Evolutionary conservation across 2,888 invertebrate species (phyloP).

Genomic region (Orthosia gothica): DNA sequence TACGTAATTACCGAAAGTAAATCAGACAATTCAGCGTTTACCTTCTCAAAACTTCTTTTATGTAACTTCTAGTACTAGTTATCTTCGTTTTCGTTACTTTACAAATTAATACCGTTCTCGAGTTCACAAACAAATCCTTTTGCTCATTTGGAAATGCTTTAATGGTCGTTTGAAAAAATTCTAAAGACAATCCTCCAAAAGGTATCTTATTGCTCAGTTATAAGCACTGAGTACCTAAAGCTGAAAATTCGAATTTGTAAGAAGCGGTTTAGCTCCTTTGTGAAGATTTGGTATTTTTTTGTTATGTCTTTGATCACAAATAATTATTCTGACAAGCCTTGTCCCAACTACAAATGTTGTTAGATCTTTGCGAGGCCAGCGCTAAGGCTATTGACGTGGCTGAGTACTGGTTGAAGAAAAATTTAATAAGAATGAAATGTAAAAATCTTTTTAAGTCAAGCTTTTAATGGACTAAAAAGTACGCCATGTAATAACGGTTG

Average conservation of each 20-base stretch:
- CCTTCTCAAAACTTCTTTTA: slow-evolving; percentile 21
- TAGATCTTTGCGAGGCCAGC: too few relatives aligned
- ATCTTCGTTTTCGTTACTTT: slow-evolving; percentile 2
- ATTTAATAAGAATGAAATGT: too few relatives aligned
- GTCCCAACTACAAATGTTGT: not conserved
- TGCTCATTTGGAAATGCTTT: slow-evolving; percentile 34
- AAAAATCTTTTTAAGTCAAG: too few relatives aligned
- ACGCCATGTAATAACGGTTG: too few relatives aligned
- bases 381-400: too few relatives aligned
- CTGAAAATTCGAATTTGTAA: slow-evolving; percentile 15
- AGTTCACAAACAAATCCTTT: slow-evolving; percentile 44
- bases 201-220: slow-evolving; percentile 21
- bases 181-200: slow-evolving; percentile 37
- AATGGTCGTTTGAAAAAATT: slow-evolving; percentile 32
- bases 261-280: not conserved
- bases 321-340: not conserved
- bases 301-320: not conserved
- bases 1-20: slow-evolving; percentile 15
- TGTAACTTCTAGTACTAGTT: slow-evolving; percentile 6
- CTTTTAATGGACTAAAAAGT: too few relatives aligned
- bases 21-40: slow-evolving; percentile 15
- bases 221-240: not conserved
- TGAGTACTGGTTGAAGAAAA: too few relatives aligned
- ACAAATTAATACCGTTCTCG: slow-evolving; percentile 34
- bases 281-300: not conserved